These are phyloP conservation scores for Rhinolophus ferrumequinum DNA, from an alignment of 2,113 vertebrate species.

Conservation along the genomic window DNA sequence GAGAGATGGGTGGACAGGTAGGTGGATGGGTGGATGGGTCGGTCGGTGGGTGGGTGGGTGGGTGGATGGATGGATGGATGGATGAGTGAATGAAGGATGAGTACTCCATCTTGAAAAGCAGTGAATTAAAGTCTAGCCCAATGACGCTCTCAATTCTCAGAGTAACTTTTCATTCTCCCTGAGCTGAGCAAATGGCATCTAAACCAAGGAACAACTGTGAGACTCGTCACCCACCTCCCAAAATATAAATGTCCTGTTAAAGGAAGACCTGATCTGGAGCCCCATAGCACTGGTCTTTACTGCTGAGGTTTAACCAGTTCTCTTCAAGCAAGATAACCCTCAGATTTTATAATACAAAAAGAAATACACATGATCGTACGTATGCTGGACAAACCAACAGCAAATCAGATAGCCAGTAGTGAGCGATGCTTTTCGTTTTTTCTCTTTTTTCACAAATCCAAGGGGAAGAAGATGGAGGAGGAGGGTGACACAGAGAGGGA, in stretches of 20 bases:
- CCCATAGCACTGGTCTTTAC: neutral
- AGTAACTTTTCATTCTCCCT: neutral
- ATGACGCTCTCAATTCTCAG: neutral
- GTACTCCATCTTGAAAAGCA: neutral
- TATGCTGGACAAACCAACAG: neutral
- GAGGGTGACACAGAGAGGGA: neutral
- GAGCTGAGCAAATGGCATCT: neutral
- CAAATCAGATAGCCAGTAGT: neutral
- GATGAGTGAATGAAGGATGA: neutral
- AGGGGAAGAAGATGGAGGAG: neutral
- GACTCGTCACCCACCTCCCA: neutral
- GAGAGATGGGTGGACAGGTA: no score
- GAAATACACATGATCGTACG: neutral
- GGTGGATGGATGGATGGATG: no score
- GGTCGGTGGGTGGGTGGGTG: no score
- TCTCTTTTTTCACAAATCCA: neutral
- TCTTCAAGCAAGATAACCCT: neutral
- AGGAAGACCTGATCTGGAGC: neutral
- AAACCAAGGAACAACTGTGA: neutral
- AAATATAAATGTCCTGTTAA: neutral
- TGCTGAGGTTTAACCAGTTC: neutral
- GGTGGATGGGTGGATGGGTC: no score
- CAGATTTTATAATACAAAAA: neutral
- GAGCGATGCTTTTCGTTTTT: neutral
- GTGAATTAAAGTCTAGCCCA: neutral